Base-by-base conservation (phyloP, 1,140 invertebrate species). In the Lucilia sericata region DNA sequence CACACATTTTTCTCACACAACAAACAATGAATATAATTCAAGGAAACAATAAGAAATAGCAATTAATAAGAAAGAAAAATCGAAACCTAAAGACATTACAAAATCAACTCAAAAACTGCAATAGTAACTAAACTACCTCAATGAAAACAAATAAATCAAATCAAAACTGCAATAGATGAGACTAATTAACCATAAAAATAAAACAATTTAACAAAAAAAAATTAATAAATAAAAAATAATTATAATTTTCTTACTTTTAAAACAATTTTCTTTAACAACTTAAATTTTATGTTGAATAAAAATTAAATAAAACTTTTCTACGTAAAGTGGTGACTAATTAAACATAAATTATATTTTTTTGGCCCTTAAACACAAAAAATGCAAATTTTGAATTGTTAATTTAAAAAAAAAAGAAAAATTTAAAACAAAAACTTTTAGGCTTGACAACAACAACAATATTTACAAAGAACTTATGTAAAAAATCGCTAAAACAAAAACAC, bases 61-160 rank as follows among this genome's bases (percentile, higher is more conserved):
- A 80, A 80, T 21, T 25, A 49, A 30, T 36, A 78, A 30, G 47
- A 19, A 51, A 51, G 10, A 42, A 78, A 12, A 74, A 83, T 36
- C 42, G 82, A 84, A 55, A 75, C 0, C 36, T 81, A 82, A 30
- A 75, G 74, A 82, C 47, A 55, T 49, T 13, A 85, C 19, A 83
- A 80, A 25, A 83, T 42, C 30, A 51, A 51, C 30, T 76, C 55
- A 83, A 85, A 81, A 76, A 80, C 74, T 82, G 82, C 90, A 91
- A 91, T 91, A 90, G 89, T 86, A 91, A 91, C 88, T 84, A 21
- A 91, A 90, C 89, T 91, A 91, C 89, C 89, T 91, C 89, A 91
- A 42, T 30, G 25, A 30, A 30, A 30, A 30, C 25, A 30, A 30
- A 2, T 30, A 30, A 30, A 30, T 30, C 25, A 30, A 42, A 89